These are phyloP conservation scores for Torymus auratus DNA, from an alignment of 2,888 invertebrate species.

Conservation along the genomic window DNA sequence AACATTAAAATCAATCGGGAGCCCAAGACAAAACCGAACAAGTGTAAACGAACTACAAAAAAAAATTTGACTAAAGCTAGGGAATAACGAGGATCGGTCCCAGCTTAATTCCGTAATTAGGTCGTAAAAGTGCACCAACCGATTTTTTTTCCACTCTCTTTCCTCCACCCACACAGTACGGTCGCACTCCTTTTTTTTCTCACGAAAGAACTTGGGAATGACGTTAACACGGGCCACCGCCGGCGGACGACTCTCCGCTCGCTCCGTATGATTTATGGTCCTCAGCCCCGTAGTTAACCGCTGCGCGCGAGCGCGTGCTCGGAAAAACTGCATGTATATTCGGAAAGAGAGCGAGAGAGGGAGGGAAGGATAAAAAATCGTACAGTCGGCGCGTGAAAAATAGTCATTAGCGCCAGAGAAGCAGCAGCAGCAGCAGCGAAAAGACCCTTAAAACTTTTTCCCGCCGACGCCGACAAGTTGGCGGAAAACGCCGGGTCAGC, in stretches of 20 bases:
- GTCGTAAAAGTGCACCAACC: constrained; percentile 15
- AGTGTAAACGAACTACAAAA: no score
- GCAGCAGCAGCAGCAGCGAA: neutral
- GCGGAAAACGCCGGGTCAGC: constrained; percentile 56
- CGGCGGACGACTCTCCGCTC: constrained; percentile 12
- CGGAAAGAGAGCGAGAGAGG: neutral
- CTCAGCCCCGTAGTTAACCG: neutral
- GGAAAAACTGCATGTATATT: neutral
- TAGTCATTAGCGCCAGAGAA: constrained; percentile 50
- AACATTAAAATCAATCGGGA: no score
- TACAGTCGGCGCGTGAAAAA: constrained; percentile 42
- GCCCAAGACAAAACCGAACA: no score
- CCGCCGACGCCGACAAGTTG: constrained; percentile 19
- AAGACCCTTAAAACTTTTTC: constrained; percentile 48
- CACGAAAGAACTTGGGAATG: constrained; percentile 9
- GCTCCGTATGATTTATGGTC: constrained; percentile 27
- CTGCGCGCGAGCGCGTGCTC: neutral
- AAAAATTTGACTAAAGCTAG: no score
- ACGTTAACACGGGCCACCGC: constrained; percentile 26
- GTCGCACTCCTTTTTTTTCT: neutral
- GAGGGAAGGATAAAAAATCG: constrained; percentile 17
- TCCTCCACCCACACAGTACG: neutral
- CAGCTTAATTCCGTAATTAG: constrained; percentile 34
- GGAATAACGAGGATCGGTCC: neutral
- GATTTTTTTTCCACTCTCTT: constrained; percentile 13